Conservation (phyloP, 2,888 invertebrate species). For the Mimas tiliae region DNA sequence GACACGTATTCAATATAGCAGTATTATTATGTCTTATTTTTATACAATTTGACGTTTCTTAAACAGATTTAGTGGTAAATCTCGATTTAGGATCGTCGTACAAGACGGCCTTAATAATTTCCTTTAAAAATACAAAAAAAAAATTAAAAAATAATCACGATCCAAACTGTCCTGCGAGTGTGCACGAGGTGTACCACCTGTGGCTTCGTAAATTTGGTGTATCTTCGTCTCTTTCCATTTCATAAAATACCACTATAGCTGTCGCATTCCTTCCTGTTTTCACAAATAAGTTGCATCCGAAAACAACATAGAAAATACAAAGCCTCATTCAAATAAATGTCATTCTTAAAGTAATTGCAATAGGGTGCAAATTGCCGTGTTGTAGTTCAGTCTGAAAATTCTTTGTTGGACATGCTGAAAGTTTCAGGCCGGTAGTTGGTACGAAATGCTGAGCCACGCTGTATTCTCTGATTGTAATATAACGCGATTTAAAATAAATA, state of each 20-base stretch:
- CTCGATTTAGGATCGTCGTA: no score
- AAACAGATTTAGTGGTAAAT: no score
- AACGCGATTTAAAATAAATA: conserved; percentile 79
- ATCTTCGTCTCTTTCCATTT: conserved; percentile 60
- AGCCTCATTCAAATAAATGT: conserved; percentile 42
- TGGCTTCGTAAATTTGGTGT: conserved; percentile 84
- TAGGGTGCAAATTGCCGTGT: conserved; percentile 20
- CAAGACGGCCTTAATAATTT: no score
- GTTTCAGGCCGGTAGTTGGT: conserved; percentile 63
- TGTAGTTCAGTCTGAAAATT: conserved; percentile 48
- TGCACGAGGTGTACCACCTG: conserved; percentile 83
- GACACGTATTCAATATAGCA: no score
- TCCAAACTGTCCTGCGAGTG: conserved; percentile 56
- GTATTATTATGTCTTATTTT: no score
- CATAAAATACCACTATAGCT: conserved; percentile 41
- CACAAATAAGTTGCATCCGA: conserved; percentile 83
- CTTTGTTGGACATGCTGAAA: conserved; percentile 72
- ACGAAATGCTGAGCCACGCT: conserved; percentile 70
- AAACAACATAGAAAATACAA: conserved; percentile 80
- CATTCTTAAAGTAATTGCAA: conserved; percentile 35
- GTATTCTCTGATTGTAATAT: conserved; percentile 81
- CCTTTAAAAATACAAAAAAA: not conserved
- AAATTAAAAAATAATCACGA: conserved; percentile 32
- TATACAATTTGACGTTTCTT: no score
- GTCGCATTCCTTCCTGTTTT: conserved; percentile 75